Evolutionary conservation across 2,888 invertebrate species (phyloP).

Genomic region (Elysia crispata): DNA sequence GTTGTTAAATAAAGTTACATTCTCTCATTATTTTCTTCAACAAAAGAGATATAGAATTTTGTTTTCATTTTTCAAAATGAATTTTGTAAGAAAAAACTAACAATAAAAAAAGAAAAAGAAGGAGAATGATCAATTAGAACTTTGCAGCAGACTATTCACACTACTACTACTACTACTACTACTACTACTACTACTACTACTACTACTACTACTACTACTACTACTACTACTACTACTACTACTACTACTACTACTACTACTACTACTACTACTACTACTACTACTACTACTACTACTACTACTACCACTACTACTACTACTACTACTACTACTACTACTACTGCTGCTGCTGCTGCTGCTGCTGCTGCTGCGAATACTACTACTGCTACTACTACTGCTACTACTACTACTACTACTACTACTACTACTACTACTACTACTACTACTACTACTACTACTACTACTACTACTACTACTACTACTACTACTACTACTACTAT

Average conservation of each 20-base stretch:
- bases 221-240: neutral
- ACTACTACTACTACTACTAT: neutral
- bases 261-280: neutral
- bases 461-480: constrained; percentile 1
- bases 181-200: neutral
- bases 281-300: constrained; percentile 6
- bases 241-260: neutral
- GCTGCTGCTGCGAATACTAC: too few relatives aligned
- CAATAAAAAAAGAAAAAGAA: too few relatives aligned
- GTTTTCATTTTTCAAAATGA: too few relatives aligned
- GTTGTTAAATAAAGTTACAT: too few relatives aligned
- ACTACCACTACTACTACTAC: constrained; percentile 3
- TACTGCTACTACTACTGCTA: too few relatives aligned
- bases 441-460: constrained; percentile 6
- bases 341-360: too few relatives aligned
- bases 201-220: neutral
- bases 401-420: neutral
- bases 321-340: constrained; percentile 5
- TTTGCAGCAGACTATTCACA: neutral
- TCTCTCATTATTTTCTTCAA: too few relatives aligned
- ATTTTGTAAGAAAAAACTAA: neutral
- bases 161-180: neutral
- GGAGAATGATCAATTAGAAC: too few relatives aligned
- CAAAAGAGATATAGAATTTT: too few relatives aligned
- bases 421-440: constrained; percentile 6